Conservation (phyloP, 1,140 invertebrate species). For the Lordiphosa collinella region DNA sequence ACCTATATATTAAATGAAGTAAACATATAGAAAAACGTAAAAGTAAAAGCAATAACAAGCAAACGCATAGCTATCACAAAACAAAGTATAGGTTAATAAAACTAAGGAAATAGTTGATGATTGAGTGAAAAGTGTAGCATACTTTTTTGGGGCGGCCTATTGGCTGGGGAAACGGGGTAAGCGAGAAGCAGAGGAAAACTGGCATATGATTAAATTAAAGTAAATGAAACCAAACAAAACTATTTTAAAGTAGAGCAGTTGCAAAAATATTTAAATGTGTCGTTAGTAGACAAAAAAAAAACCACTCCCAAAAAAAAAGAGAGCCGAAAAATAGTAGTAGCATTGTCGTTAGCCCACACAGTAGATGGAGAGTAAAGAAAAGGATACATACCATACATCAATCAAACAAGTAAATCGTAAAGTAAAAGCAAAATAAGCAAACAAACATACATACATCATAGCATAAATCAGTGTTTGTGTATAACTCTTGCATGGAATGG, state of each 20-base stretch:
- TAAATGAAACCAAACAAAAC: slow-evolving; percentile 47
- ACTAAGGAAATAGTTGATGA: slow-evolving; percentile 36
- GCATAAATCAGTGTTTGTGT: slow-evolving; percentile 64
- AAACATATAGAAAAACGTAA: slow-evolving; percentile 50
- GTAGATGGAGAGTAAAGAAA: slow-evolving; percentile 45
- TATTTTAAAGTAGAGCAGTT: slow-evolving; percentile 77
- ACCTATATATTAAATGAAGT: slow-evolving; percentile 29
- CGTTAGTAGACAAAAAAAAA: slow-evolving; percentile 57
- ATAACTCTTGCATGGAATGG: slow-evolving; percentile 56
- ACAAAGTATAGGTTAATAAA: slow-evolving; percentile 32
- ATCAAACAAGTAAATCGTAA: slow-evolving; percentile 33
- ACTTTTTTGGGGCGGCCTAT: slow-evolving; percentile 57
- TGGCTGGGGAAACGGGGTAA: slow-evolving; percentile 35
- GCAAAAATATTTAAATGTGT: slow-evolving; percentile 73
- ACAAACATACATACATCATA: slow-evolving; percentile 45
- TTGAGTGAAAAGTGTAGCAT: slow-evolving; percentile 50
- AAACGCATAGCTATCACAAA: slow-evolving; percentile 72
- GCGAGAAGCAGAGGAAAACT: slow-evolving; percentile 11
- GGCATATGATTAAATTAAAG: slow-evolving; percentile 53
- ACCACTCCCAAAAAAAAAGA: slow-evolving; percentile 15
- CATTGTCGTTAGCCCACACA: slow-evolving; percentile 71
- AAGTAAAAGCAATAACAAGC: slow-evolving; percentile 74
- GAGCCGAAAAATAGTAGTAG: slow-evolving; percentile 53
- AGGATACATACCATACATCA: slow-evolving; percentile 68
- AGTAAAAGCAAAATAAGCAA: slow-evolving; percentile 10